phyloP scores from a whole-genome alignment of 2,888 invertebrate genomes.

The Netelia virgata region DNA sequence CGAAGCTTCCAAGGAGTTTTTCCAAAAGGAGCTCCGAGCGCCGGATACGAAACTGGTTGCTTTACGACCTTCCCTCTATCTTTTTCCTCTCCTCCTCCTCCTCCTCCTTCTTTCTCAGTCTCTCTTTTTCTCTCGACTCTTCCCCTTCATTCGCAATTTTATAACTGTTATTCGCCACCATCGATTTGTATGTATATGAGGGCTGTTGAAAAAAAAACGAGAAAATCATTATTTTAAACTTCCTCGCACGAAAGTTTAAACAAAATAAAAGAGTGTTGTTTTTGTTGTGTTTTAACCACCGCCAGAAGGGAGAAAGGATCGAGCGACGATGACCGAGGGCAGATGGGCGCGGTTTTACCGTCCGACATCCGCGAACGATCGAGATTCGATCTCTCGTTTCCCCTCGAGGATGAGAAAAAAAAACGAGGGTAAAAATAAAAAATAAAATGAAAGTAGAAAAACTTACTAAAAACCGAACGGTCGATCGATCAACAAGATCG shows the following conservation, averaged over 20 bases:
- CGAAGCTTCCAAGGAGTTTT: slow-evolving; percentile 21
- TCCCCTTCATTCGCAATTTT: slow-evolving; percentile 52
- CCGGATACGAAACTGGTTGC: slow-evolving; percentile 65
- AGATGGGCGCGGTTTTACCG: slow-evolving; percentile 30
- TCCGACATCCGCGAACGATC: not conserved
- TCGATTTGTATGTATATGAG: slow-evolving; percentile 15
- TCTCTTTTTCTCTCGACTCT: slow-evolving; percentile 8
- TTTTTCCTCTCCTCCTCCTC: not conserved
- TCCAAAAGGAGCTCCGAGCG: slow-evolving; percentile 47
- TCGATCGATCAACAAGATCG: slow-evolving; percentile 1
- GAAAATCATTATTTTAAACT: too few species aligned
- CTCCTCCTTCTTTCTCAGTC: not conserved
- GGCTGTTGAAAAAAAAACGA: too few species aligned
- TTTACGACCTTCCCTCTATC: slow-evolving; percentile 34
- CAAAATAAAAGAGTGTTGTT: slow-evolving; percentile 8
- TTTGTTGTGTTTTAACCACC: not conserved
- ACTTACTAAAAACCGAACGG: not conserved
- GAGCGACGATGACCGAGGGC: slow-evolving; percentile 2
- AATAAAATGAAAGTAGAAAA: not conserved
- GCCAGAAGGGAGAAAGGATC: slow-evolving; percentile 10
- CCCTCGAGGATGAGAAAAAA: not conserved
- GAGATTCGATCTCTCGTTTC: not conserved
- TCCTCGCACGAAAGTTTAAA: too few species aligned
- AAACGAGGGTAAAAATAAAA: not conserved
- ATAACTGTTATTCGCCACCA: slow-evolving; percentile 46